Evolutionary conservation across 2,888 invertebrate species (phyloP), one percentile per base, ranked within the genome.

Genomic region (Netelia virgata): DNA sequence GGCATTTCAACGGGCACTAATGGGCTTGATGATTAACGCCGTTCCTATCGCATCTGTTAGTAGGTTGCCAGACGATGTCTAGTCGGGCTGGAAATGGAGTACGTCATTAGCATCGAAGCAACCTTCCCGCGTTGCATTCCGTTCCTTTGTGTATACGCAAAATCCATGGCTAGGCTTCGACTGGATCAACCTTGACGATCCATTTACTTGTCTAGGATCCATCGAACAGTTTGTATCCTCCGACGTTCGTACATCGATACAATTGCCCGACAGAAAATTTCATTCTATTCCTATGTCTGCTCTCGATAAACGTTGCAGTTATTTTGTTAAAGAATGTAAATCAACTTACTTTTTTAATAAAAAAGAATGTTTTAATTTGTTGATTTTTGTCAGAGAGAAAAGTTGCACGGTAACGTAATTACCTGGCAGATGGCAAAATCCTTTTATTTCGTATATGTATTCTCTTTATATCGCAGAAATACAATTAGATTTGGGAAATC

Each of bases 1-100:
- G 79, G 86, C 87, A 86, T 87, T 88, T 79, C 72, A 87, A 87
- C 86, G 86, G 86, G 86, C 86, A 59, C 82, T 82, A 82, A 82
- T 82, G 82, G 82, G 82, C 76, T 82, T 76, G 82, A 82, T 82
- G 82, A 82, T 82, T 82, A 72, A 82, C 82, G 76, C 72, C 18
- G 63, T 76, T 76, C 76, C 82, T 66, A 64, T 76, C 64, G 76
- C 70, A 76, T 72, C 72, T 82, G 43, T 1, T 47, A 64, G 72
- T 57, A 70, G 63, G 53, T 73, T 47, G 61, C 23, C 72, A 73
- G 72, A 79, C 79, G 61, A 74, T 64, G 63, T 76, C 76, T 70
- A 75, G 55, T 78, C 74, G 73, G 36, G 59, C 72, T 77, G 63
- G 47, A 20, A 73, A 77, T 77, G 66, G 82, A 82, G 82, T 73